phyloP scores from a whole-genome alignment of 2,797 vertebrate species.

The Philypnodon macrostomus region DNA sequence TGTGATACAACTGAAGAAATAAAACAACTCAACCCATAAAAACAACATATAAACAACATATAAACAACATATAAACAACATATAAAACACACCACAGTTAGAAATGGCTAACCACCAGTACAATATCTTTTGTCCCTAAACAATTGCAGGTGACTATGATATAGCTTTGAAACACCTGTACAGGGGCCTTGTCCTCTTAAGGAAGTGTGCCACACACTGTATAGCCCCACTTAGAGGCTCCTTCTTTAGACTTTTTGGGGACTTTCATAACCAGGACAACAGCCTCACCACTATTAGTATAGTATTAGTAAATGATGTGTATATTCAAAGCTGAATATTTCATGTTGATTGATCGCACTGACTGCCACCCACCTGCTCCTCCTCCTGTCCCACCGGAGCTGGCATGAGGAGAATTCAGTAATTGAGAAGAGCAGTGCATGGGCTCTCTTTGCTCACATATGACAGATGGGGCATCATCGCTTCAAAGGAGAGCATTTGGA shows the following conservation, averaged over 20 bases:
- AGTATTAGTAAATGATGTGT: constrained; percentile 69
- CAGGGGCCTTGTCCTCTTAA: constrained; percentile 11
- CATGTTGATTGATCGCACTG: constrained; percentile 77
- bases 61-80: too few relatives aligned
- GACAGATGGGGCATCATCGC: constrained; percentile 99
- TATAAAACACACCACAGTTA: too few relatives aligned
- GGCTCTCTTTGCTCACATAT: constrained; percentile 93
- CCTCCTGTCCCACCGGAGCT: constrained; percentile 91
- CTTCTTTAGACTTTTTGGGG: constrained; percentile 34
- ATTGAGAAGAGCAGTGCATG: constrained; percentile 95
- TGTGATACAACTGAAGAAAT: too few relatives aligned
- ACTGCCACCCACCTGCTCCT: constrained; percentile 89
- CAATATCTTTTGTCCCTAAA: not conserved
- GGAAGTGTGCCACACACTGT: constrained; percentile 23
- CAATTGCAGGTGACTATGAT: not conserved
- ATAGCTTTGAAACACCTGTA: constrained; percentile 20
- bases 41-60: too few relatives aligned
- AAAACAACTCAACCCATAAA: too few relatives aligned
- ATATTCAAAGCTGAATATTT: constrained; percentile 78
- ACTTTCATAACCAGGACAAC: constrained; percentile 51
- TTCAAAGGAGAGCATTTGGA: constrained; percentile 94
- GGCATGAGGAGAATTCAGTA: constrained; percentile 91
- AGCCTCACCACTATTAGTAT: constrained; percentile 20
- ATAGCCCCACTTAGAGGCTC: constrained; percentile 21
- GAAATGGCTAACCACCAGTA: too few relatives aligned